Evolutionary conservation across 2,888 invertebrate species (phyloP), one percentile per base, ranked within the genome.

Genomic region (Rhopalosiphum nymphaeae): DNA sequence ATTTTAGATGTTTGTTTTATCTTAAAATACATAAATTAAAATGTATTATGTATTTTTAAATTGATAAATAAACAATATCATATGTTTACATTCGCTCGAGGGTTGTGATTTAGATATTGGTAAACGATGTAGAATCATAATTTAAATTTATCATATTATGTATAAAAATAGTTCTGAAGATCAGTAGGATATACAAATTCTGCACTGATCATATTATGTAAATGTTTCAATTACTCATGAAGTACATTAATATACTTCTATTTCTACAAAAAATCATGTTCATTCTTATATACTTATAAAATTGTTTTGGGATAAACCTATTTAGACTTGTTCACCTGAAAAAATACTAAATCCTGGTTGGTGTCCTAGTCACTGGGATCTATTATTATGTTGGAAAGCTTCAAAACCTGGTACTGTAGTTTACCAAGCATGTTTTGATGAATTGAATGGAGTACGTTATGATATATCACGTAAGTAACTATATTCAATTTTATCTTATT

Each of bases 311-410:
- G n/a, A 21, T 26, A 53, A 26, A 78, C 3, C 78, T 53, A 53
- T 88, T 42, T 86, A 94, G 94, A 91, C 46, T 61, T 94, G 94
- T 87, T 49, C 13, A 29, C 13, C 67, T 29, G 90, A 94, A n/a
- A 44, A 94, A 49, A 1, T 53, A n/a, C 44, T 78, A 4, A 42
- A 46, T 29, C 84, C 91, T 11, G 95, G 95, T 84, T 96, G 95
- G 95, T 98, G 98, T 95, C 97, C 97, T 94, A 97, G 97, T 84
- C 97, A 97, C 95, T 98, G 97, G 96, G 98, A 98, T 95, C 97
- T 97, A 9, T 96, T 98, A 94, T 96, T 98, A 67, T 98, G 98
- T 96, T 98, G 98, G 98, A 98, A 98, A 26, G 97, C 97, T 5
- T 98, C 98, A 3, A 96, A 97, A 0, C 97, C 97, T 95, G 97